A percentile compares a stretch with the other conserved stretches of the same genome.
phyloP scores from a whole-genome alignment of 2,888 invertebrate genomes.

The Andrena camellia region DNA sequence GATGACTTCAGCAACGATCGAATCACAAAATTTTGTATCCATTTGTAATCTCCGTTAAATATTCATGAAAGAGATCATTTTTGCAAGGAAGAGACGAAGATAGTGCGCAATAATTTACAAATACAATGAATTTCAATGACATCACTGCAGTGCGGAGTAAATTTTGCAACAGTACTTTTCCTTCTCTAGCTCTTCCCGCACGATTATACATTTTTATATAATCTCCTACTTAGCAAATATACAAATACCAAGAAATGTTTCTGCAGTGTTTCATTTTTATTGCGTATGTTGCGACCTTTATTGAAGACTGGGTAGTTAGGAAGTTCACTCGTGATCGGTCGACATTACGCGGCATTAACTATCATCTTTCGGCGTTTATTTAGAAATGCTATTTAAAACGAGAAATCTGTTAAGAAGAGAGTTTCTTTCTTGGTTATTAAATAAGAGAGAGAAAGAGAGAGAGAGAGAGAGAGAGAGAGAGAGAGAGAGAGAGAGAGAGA shows the following conservation, averaged over 20 bases:
- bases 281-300: constrained; percentile 21
- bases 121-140: constrained; percentile 28
- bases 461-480: no score
- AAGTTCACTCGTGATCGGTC: constrained; percentile 38
- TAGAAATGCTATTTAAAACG: constrained; percentile 39
- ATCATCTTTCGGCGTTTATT: constrained; percentile 28
- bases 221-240: constrained; percentile 28
- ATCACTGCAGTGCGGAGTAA: constrained; percentile 43
- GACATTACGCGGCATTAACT: constrained; percentile 21
- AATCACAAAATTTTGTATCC: constrained; percentile 33
- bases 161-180: constrained; percentile 35
- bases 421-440: constrained; percentile 24
- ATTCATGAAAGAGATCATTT: constrained; percentile 8
- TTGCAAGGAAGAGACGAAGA: constrained; percentile 17
- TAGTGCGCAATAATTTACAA: constrained; percentile 42
- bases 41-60: constrained; percentile 12
- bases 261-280: constrained; percentile 26
- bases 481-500: no score
- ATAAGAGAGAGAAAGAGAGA: no score
- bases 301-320: constrained; percentile 33
- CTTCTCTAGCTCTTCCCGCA: constrained; percentile 26
- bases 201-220: constrained; percentile 43
- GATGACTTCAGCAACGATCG: neutral
- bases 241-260: constrained; percentile 36
- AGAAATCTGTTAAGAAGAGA: constrained; percentile 22